A percentile compares a stretch with the other conserved stretches of the same genome.
Evolutionary conservation across 1,140 invertebrate genomes (phyloP).

Genomic region (Drosophila asahinai): DNA sequence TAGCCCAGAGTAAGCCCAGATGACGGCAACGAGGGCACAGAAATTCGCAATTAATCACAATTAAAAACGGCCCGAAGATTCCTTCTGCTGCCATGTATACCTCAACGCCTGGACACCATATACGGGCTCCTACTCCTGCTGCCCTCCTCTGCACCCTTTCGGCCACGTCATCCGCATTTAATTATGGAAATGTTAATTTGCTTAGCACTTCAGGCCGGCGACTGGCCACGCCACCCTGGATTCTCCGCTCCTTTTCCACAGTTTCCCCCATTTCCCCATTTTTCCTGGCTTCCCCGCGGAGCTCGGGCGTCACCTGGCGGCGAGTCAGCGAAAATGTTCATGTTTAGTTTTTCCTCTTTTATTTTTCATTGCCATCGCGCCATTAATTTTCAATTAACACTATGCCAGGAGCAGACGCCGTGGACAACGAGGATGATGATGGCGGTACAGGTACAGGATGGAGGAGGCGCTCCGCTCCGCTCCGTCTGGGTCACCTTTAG

Average conservation of each 20-base stretch:
- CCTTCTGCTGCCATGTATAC: constrained; percentile 1
- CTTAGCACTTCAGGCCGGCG: constrained; percentile 68
- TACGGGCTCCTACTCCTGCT: not conserved
- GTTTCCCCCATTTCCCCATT: not conserved
- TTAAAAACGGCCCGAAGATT: constrained; percentile 38
- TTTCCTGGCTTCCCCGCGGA: too few relatives aligned
- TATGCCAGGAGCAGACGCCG: constrained; percentile 65
- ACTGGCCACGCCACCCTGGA: constrained; percentile 2
- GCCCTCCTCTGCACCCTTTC: constrained; percentile 7
- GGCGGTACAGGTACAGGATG: constrained; percentile 3
- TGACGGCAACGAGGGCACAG: constrained; percentile 16
- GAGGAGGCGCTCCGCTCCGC: too few relatives aligned
- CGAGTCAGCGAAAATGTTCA: constrained; percentile 70
- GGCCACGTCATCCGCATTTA: constrained; percentile 69
- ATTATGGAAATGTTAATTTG: constrained; percentile 83
- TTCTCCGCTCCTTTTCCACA: not conserved
- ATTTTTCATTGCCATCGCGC: constrained; percentile 55
- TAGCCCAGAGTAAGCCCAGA: not conserved
- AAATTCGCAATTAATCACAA: constrained; percentile 48
- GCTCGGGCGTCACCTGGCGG: constrained; percentile 51
- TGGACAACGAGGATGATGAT: constrained; percentile 20
- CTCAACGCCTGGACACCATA: not conserved
- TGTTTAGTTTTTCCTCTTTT: constrained; percentile 68
- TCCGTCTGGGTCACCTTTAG: constrained; percentile 13
- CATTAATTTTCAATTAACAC: constrained; percentile 84